Percentiles rank a stretch among this genome's conserved stretches.
These are phyloP conservation scores for Xanthorhoe spadicearia DNA, from an alignment of 2,888 invertebrate species.

Conservation along the genomic window DNA sequence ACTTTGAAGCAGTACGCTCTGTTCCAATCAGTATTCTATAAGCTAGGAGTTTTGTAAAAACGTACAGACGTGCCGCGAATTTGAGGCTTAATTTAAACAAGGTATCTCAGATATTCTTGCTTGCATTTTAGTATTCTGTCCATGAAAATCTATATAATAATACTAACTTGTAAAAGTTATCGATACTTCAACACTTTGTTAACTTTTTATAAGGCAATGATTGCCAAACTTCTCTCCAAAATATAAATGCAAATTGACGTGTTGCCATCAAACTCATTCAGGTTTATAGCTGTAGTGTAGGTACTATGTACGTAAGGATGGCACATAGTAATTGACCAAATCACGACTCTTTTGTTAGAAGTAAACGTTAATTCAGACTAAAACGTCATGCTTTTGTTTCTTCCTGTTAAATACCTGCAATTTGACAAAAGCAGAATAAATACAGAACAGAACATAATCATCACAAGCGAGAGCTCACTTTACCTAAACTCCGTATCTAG, in stretches of 20 bases:
- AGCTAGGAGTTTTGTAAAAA: conserved; percentile 33
- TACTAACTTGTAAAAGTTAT: conserved; percentile 12
- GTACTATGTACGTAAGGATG: too few species aligned
- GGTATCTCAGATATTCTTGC: conserved; percentile 21
- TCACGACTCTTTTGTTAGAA: background rate
- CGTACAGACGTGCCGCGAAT: conserved; percentile 31
- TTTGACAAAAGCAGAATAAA: background rate
- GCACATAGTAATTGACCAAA: background rate
- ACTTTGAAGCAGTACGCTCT: conserved; percentile 19
- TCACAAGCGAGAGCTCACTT: too few species aligned
- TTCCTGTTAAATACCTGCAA: background rate
- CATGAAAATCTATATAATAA: conserved; percentile 21
- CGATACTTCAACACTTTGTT: conserved; percentile 8
- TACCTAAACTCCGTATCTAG: background rate
- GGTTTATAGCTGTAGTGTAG: background rate
- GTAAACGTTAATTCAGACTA: background rate
- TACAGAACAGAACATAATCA: too few species aligned
- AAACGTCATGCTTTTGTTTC: background rate
- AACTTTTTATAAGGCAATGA: conserved; percentile 6
- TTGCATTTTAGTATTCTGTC: conserved; percentile 22
- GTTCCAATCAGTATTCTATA: conserved; percentile 30
- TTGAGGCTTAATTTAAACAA: conserved; percentile 20
- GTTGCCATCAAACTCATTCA: background rate
- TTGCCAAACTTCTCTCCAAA: background rate
- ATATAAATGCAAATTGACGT: conserved; percentile 3